phyloP scores from a whole-genome alignment of 92 coral and sea anemone genomes.

The Desmophyllum pertusum region DNA sequence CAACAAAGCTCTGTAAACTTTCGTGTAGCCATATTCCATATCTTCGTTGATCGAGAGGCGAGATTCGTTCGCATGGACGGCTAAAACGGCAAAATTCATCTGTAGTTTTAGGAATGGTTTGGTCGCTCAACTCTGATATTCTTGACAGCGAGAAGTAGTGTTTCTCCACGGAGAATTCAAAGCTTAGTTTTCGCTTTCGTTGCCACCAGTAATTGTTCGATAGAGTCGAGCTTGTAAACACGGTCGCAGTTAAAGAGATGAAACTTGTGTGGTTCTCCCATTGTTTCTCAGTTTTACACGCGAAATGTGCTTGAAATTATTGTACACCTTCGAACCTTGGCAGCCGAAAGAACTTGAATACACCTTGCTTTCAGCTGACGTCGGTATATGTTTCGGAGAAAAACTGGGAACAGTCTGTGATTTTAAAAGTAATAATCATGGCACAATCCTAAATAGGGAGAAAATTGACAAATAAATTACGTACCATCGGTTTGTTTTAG shows the following conservation, averaged over 20 bases:
- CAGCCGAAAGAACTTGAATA: background rate
- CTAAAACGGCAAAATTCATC: constrained; percentile 60
- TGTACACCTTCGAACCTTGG: background rate
- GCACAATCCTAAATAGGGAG: background rate
- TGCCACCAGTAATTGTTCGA: constrained; percentile 50
- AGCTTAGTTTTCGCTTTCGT: constrained; percentile 18
- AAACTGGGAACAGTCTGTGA: background rate
- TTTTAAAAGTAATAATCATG: background rate
- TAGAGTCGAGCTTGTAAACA: constrained; percentile 53
- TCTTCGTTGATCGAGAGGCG: constrained; percentile 63
- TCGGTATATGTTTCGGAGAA: background rate
- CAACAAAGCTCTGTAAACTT: constrained; percentile 48
- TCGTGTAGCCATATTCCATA: constrained; percentile 45
- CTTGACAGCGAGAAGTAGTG: constrained; percentile 49
- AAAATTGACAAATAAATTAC: background rate
- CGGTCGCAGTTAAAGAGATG: constrained; percentile 82
- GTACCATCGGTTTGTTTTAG: background rate
- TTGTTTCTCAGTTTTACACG: no score
- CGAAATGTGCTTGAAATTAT: background rate
- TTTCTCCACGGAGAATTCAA: constrained; percentile 17
- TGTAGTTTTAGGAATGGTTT: background rate
- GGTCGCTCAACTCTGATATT: constrained; percentile 39
- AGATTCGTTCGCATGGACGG: constrained; percentile 73
- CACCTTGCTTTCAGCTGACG: background rate
- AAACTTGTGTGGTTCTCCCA: constrained; percentile 23